Base-by-base conservation (phyloP, 2,113 vertebrate species). In the Dendrocopos noguchii region DNA sequence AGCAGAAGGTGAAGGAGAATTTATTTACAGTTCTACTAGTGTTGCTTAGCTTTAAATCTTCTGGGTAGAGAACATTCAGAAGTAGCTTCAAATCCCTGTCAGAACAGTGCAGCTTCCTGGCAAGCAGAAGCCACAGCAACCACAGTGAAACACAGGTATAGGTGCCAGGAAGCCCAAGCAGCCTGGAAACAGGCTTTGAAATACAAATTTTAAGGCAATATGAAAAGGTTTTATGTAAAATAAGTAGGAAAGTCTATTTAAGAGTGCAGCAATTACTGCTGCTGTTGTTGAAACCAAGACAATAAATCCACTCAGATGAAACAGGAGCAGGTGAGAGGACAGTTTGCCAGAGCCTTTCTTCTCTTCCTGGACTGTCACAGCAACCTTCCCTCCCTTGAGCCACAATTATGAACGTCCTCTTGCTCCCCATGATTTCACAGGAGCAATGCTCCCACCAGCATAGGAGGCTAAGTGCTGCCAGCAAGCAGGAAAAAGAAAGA, bases 141-240 rank as follows among this genome's bases (percentile, higher is more conserved):
- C 7, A 19, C n/a, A 12, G n/a, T 10, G 5, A 25, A 47, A 27
- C 0, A 1, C 2, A 1, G 6, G 13, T 18, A 8, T 1, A 3
- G 24, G 55, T 7, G 20, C 17, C 4, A 1, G 15, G 55, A 29
- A 27, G 17, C 2, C n/a, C 36, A 16, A 0, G 0, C 17, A 28
- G 33, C 16, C 44, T 2, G 12, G 15, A 34, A 28, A 25, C 60
- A 29, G 25, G 59, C 46, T 50, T 12, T 9, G 21, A 63, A 47
- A 53, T 3, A 31, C 47, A 76, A 14, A 47, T 59, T 42, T 61
- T 27, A 88, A 77, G 50, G 15, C 85, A 64, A 57, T 5, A 53
- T 10, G 4, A 77, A 64, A 15, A 46, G 17, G 12, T 73, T 84
- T 46, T 29, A 10, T 21, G 24, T 33, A 78, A 73, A 77, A 4